Conservation (phyloP, 2,888 invertebrate species). For the Ischnus inquisitorius region DNA sequence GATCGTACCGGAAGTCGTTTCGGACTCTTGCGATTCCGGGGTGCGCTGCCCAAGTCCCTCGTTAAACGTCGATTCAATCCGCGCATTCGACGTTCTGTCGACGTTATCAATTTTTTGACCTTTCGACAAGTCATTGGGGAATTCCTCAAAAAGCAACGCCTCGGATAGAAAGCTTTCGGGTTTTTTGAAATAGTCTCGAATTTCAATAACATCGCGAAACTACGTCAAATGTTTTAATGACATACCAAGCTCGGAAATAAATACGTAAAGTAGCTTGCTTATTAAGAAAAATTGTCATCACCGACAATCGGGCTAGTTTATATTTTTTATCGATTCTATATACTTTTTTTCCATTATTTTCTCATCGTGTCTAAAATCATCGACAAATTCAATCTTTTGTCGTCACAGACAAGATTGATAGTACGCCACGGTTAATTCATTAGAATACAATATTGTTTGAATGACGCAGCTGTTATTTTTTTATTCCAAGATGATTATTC, state of each 20-base stretch:
- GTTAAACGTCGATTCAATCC: not conserved
- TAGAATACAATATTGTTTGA: slow-evolving; percentile 52
- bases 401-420: slow-evolving; percentile 35
- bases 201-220: too few relatives aligned
- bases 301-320: too few relatives aligned
- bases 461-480: slow-evolving; percentile 53
- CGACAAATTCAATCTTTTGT: slow-evolving; percentile 15
- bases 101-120: not conserved
- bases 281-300: too few relatives aligned
- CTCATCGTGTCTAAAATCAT: not conserved
- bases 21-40: not conserved
- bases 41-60: not conserved
- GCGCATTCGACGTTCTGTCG: not conserved
- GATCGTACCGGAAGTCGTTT: slow-evolving; percentile 63
- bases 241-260: too few relatives aligned
- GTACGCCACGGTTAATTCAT: slow-evolving; percentile 50
- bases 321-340: too few relatives aligned
- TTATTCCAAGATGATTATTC: slow-evolving; percentile 58
- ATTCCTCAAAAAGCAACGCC: not conserved
- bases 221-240: too few relatives aligned
- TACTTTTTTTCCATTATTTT: not conserved
- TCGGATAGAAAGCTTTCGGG: not conserved
- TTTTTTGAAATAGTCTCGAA: too few relatives aligned
- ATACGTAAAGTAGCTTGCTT: too few relatives aligned
- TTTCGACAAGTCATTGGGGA: not conserved